Percentiles rank a stretch among this genome's conserved stretches.
Conservation (phyloP, 2,113 vertebrate species). For the Phocoena phocoena region DNA sequence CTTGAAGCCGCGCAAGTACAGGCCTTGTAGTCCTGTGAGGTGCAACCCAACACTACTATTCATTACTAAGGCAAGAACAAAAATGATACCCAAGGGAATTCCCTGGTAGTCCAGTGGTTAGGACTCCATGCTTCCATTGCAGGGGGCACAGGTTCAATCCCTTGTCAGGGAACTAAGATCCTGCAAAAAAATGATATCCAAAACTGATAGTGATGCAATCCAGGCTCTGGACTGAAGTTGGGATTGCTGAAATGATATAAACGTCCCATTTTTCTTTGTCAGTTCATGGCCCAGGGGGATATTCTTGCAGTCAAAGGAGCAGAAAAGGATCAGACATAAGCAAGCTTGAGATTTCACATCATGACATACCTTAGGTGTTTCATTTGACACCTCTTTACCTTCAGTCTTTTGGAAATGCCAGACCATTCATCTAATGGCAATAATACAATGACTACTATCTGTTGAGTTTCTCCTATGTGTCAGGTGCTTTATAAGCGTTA, state of each 20-base stretch:
- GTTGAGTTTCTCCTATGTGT: background rate
- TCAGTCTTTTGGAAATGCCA: background rate
- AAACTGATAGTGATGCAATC: background rate
- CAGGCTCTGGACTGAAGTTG: background rate
- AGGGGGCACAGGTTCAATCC: background rate
- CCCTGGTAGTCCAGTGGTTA: background rate
- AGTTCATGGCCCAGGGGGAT: background rate
- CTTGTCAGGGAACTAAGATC: background rate
- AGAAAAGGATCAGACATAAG: background rate
- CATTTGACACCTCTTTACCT: background rate
- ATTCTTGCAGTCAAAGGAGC: background rate
- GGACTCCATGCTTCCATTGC: background rate
- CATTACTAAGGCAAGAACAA: background rate
- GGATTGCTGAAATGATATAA: background rate
- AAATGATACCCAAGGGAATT: background rate
- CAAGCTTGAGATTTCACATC: slow-evolving; percentile 15
- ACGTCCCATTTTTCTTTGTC: background rate
- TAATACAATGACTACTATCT: background rate
- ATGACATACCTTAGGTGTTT: background rate
- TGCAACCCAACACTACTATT: background rate
- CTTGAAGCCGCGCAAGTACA: background rate
- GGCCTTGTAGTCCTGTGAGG: background rate
- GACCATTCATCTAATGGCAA: background rate
- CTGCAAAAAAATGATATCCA: background rate
- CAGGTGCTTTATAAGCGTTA: background rate